A percentile compares a stretch with the other conserved stretches of the same genome.
These are phyloP conservation scores for Gallirallus australis DNA, from an alignment of 2,797 vertebrate genomes.

Conservation along the genomic window DNA sequence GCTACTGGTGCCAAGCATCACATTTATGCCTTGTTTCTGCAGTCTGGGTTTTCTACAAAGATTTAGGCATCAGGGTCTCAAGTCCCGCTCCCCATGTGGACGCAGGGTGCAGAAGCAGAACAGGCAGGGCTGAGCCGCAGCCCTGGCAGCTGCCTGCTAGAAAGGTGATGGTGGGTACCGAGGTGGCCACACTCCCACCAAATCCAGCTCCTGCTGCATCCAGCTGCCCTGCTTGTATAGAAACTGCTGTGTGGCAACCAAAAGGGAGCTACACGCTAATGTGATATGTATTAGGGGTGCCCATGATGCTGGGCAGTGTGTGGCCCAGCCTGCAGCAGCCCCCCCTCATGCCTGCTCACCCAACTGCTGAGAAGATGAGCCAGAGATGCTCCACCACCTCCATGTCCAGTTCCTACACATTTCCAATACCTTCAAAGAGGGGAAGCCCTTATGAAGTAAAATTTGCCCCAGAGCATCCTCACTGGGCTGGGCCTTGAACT, in stretches of 20 bases:
- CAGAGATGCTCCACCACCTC: not conserved
- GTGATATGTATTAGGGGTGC: too few relatives aligned
- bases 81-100: rapidly evolving
- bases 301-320: rapidly evolving
- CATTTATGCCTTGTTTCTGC: not conserved
- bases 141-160: rapidly evolving
- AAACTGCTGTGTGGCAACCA: not conserved
- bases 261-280: not conserved
- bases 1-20: not conserved
- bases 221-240: not conserved
- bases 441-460: not conserved
- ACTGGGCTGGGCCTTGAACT: not conserved
- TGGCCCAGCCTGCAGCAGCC: not conserved
- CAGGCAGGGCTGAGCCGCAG: not conserved
- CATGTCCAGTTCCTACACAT: not conserved
- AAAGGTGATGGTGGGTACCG: not conserved
- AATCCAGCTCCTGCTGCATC: not conserved
- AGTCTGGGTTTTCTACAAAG: not conserved
- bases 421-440: not conserved
- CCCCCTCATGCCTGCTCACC: not conserved
- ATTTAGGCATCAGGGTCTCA: not conserved
- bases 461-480: not conserved
- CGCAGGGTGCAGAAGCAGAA: not conserved
- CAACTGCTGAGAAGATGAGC: not conserved
- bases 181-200: not conserved